Base-by-base conservation (phyloP, 2,113 vertebrate genomes). In the Sardina pilchardus region DNA sequence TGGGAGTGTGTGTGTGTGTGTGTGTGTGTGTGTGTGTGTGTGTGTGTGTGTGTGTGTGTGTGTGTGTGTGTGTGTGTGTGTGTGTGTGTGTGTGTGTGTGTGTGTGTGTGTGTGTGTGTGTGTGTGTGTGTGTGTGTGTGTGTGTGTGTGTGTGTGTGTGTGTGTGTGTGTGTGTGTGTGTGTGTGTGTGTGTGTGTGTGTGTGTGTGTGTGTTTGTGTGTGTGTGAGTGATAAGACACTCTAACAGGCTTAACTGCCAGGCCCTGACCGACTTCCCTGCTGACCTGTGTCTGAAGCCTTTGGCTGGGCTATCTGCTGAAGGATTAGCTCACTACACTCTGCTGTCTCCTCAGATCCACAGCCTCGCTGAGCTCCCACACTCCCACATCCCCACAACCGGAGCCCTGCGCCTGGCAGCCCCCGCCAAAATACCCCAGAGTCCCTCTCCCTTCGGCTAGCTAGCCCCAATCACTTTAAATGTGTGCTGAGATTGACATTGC, bases 191-290 rank as follows among this genome's bases (percentile, higher is more conserved):
- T 80, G 56, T 81, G 84, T 67, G 34, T 82, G 43, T 34, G 39
- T 75, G 21, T 30, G 10, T 14, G 67, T 75, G 67, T 48, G 43
- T 84, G 82, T 39, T 6, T 82, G 83, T 47, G 21, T 82, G 85
- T 86, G n/a, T 30, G 39, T 30, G 30, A 19, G 44, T 81, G 85
- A 87, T 91, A 89, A 94, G 88, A 87, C 36, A 0, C 82, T 87
- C 81, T 91, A 89, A 88, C 88, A 59, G 86, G 92, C 84, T 94
- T 91, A 92, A 84, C 87, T 17, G 59, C n/a, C n/a, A 84, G 39
- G 24, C 24, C 87, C 82, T 88, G 90, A 88, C 90, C 83, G 85
- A 85, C 85, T 92, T 91, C 88, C 90, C 89, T 87, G 92, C 89
- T 94, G 92, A 93, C 92, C 91, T 36, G 12, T 14, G 26, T 36